These are phyloP conservation scores for Palythoa grandis DNA, from an alignment of 92 coral and sea anemone genomes.

Conservation along the genomic window DNA sequence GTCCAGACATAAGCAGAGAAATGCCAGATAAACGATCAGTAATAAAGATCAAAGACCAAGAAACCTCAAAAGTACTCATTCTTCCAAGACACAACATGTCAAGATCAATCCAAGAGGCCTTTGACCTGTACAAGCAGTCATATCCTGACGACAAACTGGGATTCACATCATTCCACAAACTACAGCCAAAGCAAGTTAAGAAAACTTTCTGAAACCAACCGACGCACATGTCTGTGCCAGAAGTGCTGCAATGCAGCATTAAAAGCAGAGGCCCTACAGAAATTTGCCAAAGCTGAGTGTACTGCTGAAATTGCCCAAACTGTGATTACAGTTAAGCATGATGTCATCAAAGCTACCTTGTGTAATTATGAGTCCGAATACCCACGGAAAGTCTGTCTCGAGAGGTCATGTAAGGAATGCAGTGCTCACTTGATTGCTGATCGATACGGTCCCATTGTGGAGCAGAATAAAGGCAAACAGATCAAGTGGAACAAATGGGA, in stretches of 20 bases:
- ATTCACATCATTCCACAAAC: not conserved
- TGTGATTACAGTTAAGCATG: conserved; percentile 42
- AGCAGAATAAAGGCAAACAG: conserved; percentile 33
- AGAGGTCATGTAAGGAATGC: conserved; percentile 35
- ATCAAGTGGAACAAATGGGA: conserved; percentile 41
- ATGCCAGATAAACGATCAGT: not conserved
- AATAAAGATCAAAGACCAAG: conserved; percentile 14
- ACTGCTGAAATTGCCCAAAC: conserved; percentile 24
- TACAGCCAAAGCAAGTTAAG: conserved; percentile 11
- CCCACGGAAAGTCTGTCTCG: conserved; percentile 30
- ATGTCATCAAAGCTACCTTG: conserved; percentile 40
- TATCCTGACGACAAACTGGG: conserved; percentile 44
- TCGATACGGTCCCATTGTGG: conserved; percentile 20
- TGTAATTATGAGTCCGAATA: conserved; percentile 28
- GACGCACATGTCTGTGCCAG: conserved; percentile 37
- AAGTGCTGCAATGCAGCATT: conserved; percentile 25
- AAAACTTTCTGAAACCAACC: conserved; percentile 36
- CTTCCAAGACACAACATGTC: conserved; percentile 20
- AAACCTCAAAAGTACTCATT: conserved; percentile 4
- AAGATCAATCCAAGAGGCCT: not conserved
- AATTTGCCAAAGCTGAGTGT: conserved; percentile 28
- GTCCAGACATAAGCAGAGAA: conserved; percentile 36
- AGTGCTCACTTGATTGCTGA: conserved; percentile 13
- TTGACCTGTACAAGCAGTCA: not conserved
- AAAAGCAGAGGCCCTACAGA: conserved; percentile 40